phyloP scores from a whole-genome alignment of 1,140 invertebrate species.

The Neotoxoptera formosana region DNA sequence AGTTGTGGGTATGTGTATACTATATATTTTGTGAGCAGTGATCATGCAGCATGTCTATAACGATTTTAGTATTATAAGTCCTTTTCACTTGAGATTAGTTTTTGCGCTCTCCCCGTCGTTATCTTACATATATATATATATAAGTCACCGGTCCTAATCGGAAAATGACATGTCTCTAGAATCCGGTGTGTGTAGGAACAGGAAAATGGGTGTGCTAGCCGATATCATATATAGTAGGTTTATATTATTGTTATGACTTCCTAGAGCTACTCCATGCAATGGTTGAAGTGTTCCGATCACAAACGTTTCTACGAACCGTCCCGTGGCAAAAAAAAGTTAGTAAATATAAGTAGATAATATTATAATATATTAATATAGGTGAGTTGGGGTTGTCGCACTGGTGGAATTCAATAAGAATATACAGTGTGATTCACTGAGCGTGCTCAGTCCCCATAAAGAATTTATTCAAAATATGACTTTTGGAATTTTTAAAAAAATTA shows the following conservation, averaged over 20 bases:
- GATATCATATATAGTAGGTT: neutral
- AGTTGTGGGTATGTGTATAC: neutral
- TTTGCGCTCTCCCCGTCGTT: too few species aligned
- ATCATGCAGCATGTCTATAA: neutral
- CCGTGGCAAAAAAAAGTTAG: neutral
- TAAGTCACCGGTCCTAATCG: too few species aligned
- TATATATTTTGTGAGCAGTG: neutral
- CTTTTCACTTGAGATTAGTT: neutral
- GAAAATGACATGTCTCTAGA: neutral
- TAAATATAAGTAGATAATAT: neutral
- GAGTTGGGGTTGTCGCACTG: neutral
- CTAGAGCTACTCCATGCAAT: neutral
- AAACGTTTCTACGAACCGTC: neutral
- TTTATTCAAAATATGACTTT: too few species aligned
- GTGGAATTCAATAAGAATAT: neutral
- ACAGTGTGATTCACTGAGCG: too few species aligned
- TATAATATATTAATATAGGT: neutral
- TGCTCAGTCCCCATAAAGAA: too few species aligned
- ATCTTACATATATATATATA: neutral
- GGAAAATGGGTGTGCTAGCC: neutral
- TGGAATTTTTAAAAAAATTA: too few species aligned
- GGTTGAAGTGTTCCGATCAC: neutral
- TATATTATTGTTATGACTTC: neutral
- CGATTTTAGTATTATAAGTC: too few species aligned
- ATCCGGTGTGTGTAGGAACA: neutral